phyloP scores from a whole-genome alignment of 2,113 vertebrate species.

The Eretmochelys imbricata region DNA sequence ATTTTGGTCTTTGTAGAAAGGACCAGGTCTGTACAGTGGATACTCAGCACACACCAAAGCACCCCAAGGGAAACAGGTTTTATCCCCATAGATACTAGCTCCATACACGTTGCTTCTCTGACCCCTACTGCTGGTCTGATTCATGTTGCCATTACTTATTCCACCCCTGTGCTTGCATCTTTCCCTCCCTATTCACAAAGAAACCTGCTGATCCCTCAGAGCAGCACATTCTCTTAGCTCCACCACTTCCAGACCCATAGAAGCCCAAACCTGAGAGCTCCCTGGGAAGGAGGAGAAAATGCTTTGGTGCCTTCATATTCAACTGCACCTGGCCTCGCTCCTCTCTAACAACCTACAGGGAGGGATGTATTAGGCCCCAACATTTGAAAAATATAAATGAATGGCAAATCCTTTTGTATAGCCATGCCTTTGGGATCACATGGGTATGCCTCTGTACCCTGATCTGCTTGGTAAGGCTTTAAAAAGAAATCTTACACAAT shows the following conservation, averaged over 20 bases:
- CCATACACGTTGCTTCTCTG: neutral
- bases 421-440: no score
- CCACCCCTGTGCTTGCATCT: neutral
- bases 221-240: neutral
- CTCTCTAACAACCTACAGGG: neutral
- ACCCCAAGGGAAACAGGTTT: neutral
- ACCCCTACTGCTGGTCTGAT: neutral
- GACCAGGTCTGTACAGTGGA: neutral
- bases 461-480: neutral
- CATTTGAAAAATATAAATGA: neutral
- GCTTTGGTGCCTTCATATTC: neutral
- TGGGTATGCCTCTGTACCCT: no score
- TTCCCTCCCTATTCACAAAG: neutral
- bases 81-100: neutral
- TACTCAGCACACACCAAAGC: neutral
- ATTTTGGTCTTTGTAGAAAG: neutral
- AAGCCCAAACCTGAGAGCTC: neutral
- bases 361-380: no score
- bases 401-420: accelerated
- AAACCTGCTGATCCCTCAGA: neutral
- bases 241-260: neutral
- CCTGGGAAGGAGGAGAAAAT: neutral
- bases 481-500: neutral
- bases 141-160: neutral
- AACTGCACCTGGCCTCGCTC: neutral